Base-by-base conservation (phyloP, 2,888 invertebrate genomes). In the Tetragnatha montana region DNA sequence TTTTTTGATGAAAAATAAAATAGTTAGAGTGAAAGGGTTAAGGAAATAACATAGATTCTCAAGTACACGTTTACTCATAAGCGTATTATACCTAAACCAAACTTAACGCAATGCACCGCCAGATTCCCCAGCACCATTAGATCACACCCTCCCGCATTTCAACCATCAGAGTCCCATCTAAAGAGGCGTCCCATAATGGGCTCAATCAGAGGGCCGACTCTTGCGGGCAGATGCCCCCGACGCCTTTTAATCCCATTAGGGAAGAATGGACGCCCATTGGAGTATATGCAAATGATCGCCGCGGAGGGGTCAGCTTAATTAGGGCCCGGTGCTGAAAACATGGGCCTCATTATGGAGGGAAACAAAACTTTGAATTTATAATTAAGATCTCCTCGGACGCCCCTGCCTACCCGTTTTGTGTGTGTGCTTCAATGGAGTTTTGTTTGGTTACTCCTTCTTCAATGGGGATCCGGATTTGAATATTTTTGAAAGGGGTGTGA, bases 231-330 rank as follows among this genome's bases (percentile, higher is more conserved):
- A 60, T 17, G 12, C 78, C 19, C 49, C 19, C 21, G 60, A 19
- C 21, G 21, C 35, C 83, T 51, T 73, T 50, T 83, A 83, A 83
- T 83, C 83, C 22, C 83, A 83, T 83, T 83, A 83, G 47, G 74
- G 17, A 51, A 47, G 68, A 50, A 76, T 70, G 47, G 19, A 75
- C 69, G 84, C 47, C 22, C 49, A 85, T 85, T 85, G 78, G 78
- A 85, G 79, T 85, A 70, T 85, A 85, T 85, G 85, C 85, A 85
- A 85, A 85, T 85, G 79, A 70, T 47, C 19, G 22, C 14, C 35
- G 10, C 81, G 70, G 14, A 49, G 70, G 71, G 78, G 78, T 70
- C 85, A 50, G n/a, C 17, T 50, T 85, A 85, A 85, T 85, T 85
- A 71, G 85, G 50, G 21, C 51, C 14, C 10, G 71, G 21, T 10